These are phyloP conservation scores for Piaya cayana DNA, from an alignment of 2,113 vertebrate genomes.

Conservation along the genomic window DNA sequence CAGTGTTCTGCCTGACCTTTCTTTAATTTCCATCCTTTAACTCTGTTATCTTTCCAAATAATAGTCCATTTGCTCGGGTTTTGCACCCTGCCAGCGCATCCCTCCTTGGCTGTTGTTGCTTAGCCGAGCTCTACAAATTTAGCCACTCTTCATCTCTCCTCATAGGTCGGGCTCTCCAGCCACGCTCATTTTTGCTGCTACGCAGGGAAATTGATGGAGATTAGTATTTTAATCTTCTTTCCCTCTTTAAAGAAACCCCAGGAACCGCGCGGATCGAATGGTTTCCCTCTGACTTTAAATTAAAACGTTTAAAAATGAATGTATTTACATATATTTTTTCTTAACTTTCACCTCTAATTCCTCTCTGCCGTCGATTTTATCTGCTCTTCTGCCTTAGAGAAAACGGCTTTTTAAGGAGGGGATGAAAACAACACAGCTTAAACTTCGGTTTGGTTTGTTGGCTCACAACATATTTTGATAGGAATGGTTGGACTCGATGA, in stretches of 20 bases:
- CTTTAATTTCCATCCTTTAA: not conserved
- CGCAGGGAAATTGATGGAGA: not conserved
- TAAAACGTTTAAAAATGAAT: not conserved
- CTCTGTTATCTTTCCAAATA: conserved; percentile 11
- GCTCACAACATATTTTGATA: fast-evolving
- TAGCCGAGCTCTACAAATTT: conserved; percentile 38
- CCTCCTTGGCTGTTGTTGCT: not conserved
- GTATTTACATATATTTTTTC: not conserved
- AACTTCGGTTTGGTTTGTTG: not conserved
- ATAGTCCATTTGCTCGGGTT: not conserved
- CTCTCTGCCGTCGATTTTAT: not conserved
- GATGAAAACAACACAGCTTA: not conserved
- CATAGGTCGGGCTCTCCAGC: conserved; percentile 28
- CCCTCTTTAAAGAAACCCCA: conserved; percentile 39
- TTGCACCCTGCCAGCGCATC: not conserved
- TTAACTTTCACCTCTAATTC: not conserved
- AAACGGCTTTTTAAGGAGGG: not conserved
- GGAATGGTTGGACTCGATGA: too few relatives aligned
- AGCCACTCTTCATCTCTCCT: conserved; percentile 39
- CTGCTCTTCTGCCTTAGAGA: not conserved
- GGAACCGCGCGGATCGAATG: not conserved
- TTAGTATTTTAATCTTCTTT: conserved; percentile 61
- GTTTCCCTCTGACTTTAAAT: conserved; percentile 4
- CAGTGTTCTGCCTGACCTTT: not conserved
- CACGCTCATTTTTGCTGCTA: conserved; percentile 6